Percentiles rank a stretch among this genome's conserved stretches.
Conservation (phyloP, 2,797 vertebrate species). For the Acomys russatus region DNA sequence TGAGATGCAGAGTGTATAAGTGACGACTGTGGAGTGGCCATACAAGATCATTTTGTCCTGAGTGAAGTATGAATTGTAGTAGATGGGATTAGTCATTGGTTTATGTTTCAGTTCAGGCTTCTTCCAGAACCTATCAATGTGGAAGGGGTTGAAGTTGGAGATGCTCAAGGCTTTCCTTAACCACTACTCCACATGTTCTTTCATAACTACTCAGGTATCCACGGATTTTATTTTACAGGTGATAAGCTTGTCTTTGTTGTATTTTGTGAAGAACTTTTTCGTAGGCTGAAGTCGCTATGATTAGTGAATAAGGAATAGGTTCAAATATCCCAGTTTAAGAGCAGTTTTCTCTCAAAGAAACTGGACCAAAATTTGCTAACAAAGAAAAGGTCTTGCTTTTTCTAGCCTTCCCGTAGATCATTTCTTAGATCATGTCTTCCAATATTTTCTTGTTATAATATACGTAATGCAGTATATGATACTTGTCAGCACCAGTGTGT, state of each 20-base stretch:
- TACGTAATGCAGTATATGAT: neutral
- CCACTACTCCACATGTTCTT: neutral
- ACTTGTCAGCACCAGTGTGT: too few relatives aligned
- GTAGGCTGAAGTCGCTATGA: neutral
- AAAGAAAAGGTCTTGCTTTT: neutral
- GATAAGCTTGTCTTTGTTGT: neutral
- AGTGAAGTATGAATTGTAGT: neutral
- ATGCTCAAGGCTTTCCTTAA: neutral
- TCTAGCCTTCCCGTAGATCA: neutral
- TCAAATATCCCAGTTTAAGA: neutral
- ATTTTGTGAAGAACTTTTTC: neutral
- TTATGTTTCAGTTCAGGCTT: neutral
- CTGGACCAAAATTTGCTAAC: neutral
- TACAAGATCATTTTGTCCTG: neutral
- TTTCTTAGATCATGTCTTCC: neutral
- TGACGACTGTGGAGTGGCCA: rapidly evolving
- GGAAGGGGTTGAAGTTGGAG: neutral
- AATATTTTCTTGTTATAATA: neutral
- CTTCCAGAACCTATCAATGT: neutral
- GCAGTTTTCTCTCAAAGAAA: neutral
- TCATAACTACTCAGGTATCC: neutral
- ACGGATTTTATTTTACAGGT: neutral
- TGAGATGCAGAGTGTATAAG: rapidly evolving
- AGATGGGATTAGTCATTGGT: neutral
- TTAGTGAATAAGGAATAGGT: neutral